Evolutionary conservation across 2,113 vertebrate species (phyloP).

Genomic region (Okapia johnstoni): DNA sequence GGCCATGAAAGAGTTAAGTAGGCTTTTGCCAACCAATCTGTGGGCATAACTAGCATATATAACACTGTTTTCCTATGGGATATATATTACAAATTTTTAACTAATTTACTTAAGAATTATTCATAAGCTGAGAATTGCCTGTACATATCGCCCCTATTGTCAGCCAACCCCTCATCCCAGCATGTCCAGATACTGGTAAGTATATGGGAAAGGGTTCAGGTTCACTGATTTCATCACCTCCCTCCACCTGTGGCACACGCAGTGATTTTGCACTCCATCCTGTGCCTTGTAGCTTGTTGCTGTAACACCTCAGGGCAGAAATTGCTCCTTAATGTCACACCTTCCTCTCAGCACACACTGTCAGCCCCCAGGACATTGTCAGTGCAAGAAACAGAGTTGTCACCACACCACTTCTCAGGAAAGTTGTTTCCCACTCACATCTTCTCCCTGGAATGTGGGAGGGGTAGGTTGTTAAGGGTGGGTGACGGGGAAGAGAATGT

Average conservation of each 20-base stretch:
- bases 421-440: background rate
- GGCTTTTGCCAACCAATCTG: background rate
- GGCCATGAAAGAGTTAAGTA: background rate
- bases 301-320: background rate
- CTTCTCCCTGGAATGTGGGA: background rate
- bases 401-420: background rate
- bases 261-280: background rate
- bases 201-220: background rate
- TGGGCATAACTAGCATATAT: background rate
- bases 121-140: background rate
- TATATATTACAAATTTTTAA: background rate
- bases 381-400: background rate
- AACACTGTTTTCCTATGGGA: background rate
- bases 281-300: background rate
- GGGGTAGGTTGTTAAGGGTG: background rate
- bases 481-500: background rate
- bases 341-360: background rate
- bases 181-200: background rate
- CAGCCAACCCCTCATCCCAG: background rate
- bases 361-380: background rate
- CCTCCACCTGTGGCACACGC: accelerated
- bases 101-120: background rate
- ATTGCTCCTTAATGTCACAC: background rate
- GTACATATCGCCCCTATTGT: background rate
- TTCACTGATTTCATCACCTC: background rate